These are phyloP conservation scores for Lagorchestes hirsutus DNA, from an alignment of 2,797 vertebrate genomes.

Conservation along the genomic window DNA sequence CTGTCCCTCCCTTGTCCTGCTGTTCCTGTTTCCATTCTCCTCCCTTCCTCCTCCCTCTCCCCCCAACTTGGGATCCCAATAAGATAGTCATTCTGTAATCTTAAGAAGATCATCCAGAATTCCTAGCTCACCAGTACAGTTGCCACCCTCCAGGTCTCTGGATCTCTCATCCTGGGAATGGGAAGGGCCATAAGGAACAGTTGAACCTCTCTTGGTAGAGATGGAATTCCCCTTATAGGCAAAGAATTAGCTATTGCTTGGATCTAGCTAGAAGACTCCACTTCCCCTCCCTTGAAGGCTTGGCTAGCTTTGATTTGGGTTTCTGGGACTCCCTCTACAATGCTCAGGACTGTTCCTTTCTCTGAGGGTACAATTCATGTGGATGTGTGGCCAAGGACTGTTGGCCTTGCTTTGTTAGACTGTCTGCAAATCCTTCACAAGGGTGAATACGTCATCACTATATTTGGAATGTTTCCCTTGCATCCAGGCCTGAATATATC, in stretches of 20 bases:
- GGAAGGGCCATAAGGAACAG: background rate
- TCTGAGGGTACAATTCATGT: conserved; percentile 62
- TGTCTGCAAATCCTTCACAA: conserved; percentile 11
- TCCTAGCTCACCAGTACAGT: conserved; percentile 74
- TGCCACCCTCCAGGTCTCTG: conserved; percentile 73
- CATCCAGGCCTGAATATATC: background rate
- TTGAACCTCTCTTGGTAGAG: conserved; percentile 46
- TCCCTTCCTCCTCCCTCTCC: background rate
- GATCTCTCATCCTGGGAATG: conserved; percentile 64
- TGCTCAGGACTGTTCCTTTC: background rate
- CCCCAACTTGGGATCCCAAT: background rate
- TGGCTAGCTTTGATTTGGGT: background rate
- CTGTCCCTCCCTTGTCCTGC: background rate
- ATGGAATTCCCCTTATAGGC: conserved; percentile 43
- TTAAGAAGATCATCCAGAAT: background rate
- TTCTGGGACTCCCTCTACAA: background rate
- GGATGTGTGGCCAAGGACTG: conserved; percentile 53
- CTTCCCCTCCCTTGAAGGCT: conserved; percentile 24
- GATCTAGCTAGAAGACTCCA: conserved; percentile 56
- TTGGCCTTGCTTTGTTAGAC: background rate
- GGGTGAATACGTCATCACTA: background rate
- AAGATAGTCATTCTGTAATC: background rate
- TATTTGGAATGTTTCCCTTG: background rate
- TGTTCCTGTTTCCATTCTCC: background rate
- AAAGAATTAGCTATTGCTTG: conserved; percentile 57